Evolutionary conservation across 2,888 invertebrate genomes (phyloP).

Genomic region (Thymelicus sylvestris): DNA sequence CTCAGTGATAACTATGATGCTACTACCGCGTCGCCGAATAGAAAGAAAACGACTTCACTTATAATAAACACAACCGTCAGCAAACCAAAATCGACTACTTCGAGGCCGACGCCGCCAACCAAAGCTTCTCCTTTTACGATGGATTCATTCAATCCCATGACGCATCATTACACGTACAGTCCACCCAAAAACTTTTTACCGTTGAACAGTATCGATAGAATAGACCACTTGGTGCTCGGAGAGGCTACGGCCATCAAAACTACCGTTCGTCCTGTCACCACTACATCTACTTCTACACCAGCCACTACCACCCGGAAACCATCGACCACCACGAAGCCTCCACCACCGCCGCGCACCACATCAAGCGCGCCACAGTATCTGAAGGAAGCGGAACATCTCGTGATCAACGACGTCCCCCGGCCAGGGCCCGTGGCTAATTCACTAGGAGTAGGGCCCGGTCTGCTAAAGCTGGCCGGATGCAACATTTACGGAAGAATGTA

Average conservation of each 20-base stretch:
- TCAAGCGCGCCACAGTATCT: constrained; percentile 47
- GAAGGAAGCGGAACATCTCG: constrained; percentile 39
- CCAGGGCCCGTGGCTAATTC: constrained; percentile 50
- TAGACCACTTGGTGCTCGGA: constrained; percentile 75
- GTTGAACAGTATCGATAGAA: constrained; percentile 65
- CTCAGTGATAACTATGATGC: constrained; percentile 78
- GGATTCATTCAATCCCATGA: constrained; percentile 62
- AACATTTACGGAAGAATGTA: constrained; percentile 96
- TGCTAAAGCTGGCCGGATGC: constrained; percentile 92
- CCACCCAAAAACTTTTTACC: constrained; percentile 56
- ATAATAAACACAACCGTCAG: constrained; percentile 7
- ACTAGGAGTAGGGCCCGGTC: constrained; percentile 73
- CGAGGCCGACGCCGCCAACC: constrained; percentile 34
- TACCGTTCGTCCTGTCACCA: constrained; percentile 53
- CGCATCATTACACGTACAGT: constrained; percentile 53
- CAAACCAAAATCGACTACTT: constrained; percentile 39
- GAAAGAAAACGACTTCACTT: constrained; percentile 40
- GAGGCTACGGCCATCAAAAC: constrained; percentile 73
- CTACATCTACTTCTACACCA: constrained; percentile 45
- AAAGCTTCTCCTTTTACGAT: constrained; percentile 48
- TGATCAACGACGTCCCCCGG: constrained; percentile 46
- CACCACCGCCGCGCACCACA: constrained; percentile 42
- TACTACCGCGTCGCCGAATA: constrained; percentile 53
- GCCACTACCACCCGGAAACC: constrained; percentile 43
- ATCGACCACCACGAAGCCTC: constrained; percentile 40